Conservation (phyloP, 1,140 invertebrate species). For the Melipona quadrifasciata region DNA sequence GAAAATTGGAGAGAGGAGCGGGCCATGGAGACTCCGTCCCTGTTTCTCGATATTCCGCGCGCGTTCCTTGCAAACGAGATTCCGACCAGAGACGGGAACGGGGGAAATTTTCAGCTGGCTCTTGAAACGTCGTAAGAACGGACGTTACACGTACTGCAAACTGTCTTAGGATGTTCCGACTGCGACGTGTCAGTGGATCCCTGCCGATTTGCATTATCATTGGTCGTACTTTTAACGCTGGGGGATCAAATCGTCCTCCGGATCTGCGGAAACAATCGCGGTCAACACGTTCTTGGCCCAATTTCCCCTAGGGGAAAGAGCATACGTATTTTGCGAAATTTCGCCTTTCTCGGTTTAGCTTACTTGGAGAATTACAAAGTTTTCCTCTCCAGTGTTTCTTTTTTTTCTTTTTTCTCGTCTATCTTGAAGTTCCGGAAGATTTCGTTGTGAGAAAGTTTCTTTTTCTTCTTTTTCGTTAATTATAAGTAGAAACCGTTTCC, state of each 20-base stretch:
- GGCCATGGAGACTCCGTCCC: conserved; percentile 19
- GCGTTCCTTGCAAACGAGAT: conserved; percentile 67
- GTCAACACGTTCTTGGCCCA: neutral
- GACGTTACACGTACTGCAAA: conserved; percentile 60
- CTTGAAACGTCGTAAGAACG: conserved; percentile 61
- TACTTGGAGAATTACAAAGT: neutral
- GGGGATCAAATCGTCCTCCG: neutral
- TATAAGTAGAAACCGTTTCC: neutral
- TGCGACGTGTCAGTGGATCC: conserved; percentile 21
- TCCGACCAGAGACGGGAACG: conserved; percentile 45
- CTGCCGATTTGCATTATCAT: conserved; percentile 43
- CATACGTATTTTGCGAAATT: neutral
- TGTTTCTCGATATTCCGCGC: conserved; percentile 60
- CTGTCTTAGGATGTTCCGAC: conserved; percentile 41
- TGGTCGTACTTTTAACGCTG: neutral
- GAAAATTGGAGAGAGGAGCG: conserved; percentile 11
- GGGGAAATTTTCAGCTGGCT: conserved; percentile 60
- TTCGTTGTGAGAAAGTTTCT: too few species aligned
- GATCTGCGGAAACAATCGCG: conserved; percentile 14
- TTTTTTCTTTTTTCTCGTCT: too few species aligned
- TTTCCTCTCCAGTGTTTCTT: too few species aligned
- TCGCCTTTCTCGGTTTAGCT: neutral
- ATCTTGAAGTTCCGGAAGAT: too few species aligned
- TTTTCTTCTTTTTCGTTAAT: neutral
- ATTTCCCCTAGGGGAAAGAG: neutral